Conservation (phyloP, 1,140 invertebrate species). For the Aethina tumida region DNA sequence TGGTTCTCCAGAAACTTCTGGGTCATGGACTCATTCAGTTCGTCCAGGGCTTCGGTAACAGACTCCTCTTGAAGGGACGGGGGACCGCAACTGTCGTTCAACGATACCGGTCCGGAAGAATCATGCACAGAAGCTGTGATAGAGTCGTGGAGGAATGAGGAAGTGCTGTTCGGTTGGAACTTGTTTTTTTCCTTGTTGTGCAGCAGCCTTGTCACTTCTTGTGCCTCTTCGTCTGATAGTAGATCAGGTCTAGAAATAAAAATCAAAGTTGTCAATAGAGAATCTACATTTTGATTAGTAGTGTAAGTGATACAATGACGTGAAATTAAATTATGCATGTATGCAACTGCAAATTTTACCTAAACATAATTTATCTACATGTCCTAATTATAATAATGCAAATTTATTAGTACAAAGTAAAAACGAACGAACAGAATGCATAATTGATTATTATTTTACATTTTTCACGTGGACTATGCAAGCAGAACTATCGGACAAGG, state of each 20-base stretch:
- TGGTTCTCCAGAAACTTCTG: slow-evolving; percentile 11
- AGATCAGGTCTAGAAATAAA: slow-evolving; percentile 57
- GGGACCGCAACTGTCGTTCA: slow-evolving; percentile 31
- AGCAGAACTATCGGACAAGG: background rate
- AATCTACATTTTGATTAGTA: too few species aligned
- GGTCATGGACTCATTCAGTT: slow-evolving; percentile 17
- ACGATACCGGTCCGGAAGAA: slow-evolving; percentile 29
- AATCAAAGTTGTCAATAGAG: slow-evolving; percentile 24
- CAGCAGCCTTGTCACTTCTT: slow-evolving; percentile 69
- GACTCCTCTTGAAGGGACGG: slow-evolving; percentile 31
- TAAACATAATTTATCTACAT: too few species aligned
- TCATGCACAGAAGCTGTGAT: slow-evolving; percentile 26
- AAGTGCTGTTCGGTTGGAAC: slow-evolving; percentile 42
- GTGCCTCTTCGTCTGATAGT: slow-evolving; percentile 75
- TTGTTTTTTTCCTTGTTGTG: slow-evolving; percentile 45
- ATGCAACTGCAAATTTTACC: too few species aligned
- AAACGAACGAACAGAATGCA: too few species aligned
- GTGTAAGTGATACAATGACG: too few species aligned
- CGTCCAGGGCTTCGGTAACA: slow-evolving; percentile 21
- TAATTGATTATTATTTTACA: too few species aligned
- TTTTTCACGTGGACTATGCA: too few species aligned
- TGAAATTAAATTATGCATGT: too few species aligned
- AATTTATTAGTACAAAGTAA: too few species aligned
- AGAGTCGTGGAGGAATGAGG: slow-evolving; percentile 33
- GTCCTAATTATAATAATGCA: slow-evolving; percentile 1